phyloP scores from a whole-genome alignment of 2,113 vertebrate genomes.

The Cromileptes altivelis region DNA sequence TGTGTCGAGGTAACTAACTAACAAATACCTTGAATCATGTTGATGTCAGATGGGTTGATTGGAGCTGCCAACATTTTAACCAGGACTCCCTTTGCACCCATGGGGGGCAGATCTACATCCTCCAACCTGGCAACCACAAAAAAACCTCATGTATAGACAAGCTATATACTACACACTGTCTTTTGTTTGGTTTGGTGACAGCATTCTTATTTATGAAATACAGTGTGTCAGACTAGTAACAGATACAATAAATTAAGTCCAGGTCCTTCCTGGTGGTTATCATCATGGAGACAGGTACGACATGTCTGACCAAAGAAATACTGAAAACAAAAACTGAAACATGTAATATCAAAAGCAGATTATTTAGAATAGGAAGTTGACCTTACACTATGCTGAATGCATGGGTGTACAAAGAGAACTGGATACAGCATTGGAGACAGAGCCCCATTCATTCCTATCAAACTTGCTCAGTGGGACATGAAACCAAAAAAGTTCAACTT shows the following conservation, averaged over 20 bases:
- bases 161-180: too few species aligned
- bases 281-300: too few species aligned
- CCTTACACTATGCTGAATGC: too few species aligned
- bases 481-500: too few species aligned
- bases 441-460: too few species aligned
- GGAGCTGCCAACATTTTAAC: constrained; percentile 95
- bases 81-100: constrained; percentile 84
- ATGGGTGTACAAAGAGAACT: too few species aligned
- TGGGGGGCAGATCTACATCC: constrained; percentile 78
- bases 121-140: constrained; percentile 85
- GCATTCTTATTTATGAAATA: background rate
- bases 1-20: background rate
- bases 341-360: too few species aligned
- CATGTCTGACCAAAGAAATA: background rate
- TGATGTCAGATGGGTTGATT: constrained; percentile 96
- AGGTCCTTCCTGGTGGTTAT: background rate
- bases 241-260: background rate
- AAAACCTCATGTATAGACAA: too few species aligned
- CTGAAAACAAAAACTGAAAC: background rate
- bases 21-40: constrained; percentile 94
- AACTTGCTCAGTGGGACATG: too few species aligned
- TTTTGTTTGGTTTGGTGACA: background rate
- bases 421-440: too few species aligned
- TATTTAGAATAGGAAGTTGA: too few species aligned
- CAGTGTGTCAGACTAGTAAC: background rate